These are phyloP conservation scores for Clarias macrocephalus DNA, from an alignment of 2,113 vertebrate genomes.

Conservation along the genomic window DNA sequence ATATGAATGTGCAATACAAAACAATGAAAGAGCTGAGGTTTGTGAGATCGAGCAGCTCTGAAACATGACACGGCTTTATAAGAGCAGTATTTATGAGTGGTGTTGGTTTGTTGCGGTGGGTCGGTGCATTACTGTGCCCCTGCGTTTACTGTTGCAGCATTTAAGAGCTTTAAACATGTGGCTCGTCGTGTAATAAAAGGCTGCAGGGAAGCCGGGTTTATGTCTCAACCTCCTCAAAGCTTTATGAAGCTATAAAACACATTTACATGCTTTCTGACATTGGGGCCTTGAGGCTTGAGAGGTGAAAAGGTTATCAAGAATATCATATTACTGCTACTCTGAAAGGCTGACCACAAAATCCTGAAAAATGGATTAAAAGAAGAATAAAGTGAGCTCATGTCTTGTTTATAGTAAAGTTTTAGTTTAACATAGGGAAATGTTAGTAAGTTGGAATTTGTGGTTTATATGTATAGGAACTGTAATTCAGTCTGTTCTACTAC, in stretches of 20 bases:
- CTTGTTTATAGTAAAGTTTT: not conserved
- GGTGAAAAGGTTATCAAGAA: slow-evolving; percentile 73
- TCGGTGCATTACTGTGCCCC: slow-evolving; percentile 64
- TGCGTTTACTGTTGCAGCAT: slow-evolving; percentile 62
- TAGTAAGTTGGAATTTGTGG: not conserved
- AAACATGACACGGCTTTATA: slow-evolving; percentile 20
- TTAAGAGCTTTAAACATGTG: slow-evolving; percentile 64
- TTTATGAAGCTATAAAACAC: slow-evolving; percentile 76
- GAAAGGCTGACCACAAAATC: slow-evolving; percentile 46
- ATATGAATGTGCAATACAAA: not conserved
- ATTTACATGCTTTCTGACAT: slow-evolving; percentile 70
- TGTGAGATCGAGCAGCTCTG: slow-evolving; percentile 11
- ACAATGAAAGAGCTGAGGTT: not conserved
- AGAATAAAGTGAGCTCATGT: slow-evolving; percentile 1
- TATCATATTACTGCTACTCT: slow-evolving; percentile 58
- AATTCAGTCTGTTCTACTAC: not conserved
- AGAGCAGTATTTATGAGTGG: slow-evolving; percentile 17
- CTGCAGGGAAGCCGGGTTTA: slow-evolving; percentile 63
- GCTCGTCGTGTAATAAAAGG: slow-evolving; percentile 65
- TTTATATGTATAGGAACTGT: too few species aligned
- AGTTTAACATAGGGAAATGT: not conserved
- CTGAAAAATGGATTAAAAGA: not conserved
- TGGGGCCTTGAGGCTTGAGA: slow-evolving; percentile 56
- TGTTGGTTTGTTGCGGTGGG: slow-evolving; percentile 34
- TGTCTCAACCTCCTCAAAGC: slow-evolving; percentile 61